These are phyloP conservation scores for Chiloscyllium plagiosum DNA, from an alignment of 2,113 vertebrate genomes.

Conservation along the genomic window DNA sequence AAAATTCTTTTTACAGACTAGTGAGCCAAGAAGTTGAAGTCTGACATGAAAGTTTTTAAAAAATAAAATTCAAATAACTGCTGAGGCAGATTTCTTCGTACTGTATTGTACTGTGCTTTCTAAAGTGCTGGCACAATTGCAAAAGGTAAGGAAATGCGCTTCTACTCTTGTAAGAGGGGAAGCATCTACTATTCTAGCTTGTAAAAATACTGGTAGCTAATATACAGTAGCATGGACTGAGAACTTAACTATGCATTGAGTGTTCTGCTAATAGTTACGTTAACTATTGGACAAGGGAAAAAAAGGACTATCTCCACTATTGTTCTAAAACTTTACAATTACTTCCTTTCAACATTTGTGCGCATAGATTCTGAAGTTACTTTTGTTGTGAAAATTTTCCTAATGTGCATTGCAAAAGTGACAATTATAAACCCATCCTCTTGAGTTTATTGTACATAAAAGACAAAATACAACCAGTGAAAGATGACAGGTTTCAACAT, in stretches of 20 bases:
- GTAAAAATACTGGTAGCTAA: neutral
- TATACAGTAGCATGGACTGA: neutral
- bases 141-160: slow-evolving; percentile 43
- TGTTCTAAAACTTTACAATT: neutral
- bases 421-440: neutral
- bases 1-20: neutral
- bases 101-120: slow-evolving; percentile 41
- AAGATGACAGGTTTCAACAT: slow-evolving; percentile 20
- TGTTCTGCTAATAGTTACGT: neutral
- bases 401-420: slow-evolving; percentile 17
- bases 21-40: neutral
- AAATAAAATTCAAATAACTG: slow-evolving; percentile 24
- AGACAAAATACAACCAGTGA: slow-evolving; percentile 24
- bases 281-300: neutral
- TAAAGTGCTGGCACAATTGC: slow-evolving; percentile 56
- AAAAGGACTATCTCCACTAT: neutral
- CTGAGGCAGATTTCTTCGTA: slow-evolving; percentile 27
- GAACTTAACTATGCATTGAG: neutral
- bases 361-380: slow-evolving; percentile 9
- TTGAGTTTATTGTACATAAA: neutral
- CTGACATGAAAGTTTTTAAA: neutral
- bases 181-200: neutral
- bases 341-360: slow-evolving; percentile 4
- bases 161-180: neutral
- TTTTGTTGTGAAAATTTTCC: neutral